Conservation (phyloP, 2,888 invertebrate species). For the Eristalis pertinax region DNA sequence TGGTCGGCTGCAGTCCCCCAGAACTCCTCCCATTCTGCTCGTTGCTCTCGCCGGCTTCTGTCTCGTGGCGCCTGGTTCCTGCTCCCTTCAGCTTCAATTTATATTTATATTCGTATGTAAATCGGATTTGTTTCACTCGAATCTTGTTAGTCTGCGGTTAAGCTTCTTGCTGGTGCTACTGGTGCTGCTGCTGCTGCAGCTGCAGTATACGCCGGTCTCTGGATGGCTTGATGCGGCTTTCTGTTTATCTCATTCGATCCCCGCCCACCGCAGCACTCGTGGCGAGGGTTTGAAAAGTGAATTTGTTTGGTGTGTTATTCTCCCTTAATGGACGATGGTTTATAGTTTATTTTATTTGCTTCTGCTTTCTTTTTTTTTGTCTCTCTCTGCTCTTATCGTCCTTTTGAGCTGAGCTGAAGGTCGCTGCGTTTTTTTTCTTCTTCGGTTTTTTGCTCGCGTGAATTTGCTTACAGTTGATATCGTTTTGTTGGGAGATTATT, state of each 20-base stretch:
- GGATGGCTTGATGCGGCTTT: conserved; percentile 46
- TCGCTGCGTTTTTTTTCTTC: background rate
- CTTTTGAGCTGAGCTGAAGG: background rate
- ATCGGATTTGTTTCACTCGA: conserved; percentile 78
- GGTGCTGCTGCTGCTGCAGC: background rate
- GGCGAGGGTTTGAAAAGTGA: conserved; percentile 41
- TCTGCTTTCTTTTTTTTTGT: too few species aligned
- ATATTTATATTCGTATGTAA: conserved; percentile 79
- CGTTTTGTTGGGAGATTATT: conserved; percentile 1
- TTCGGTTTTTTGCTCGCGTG: background rate
- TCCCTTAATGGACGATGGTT: conserved; percentile 39
- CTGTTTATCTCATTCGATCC: conserved; percentile 27
- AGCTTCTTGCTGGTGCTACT: conserved; percentile 52
- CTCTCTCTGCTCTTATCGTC: background rate
- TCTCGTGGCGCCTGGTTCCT: background rate
- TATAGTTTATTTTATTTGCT: conserved; percentile 15
- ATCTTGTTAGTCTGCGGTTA: conserved; percentile 71
- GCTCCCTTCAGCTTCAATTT: conserved; percentile 77
- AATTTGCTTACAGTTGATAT: background rate
- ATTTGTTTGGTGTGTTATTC: conserved; percentile 46
- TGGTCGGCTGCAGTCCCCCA: conserved; percentile 10
- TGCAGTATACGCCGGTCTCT: conserved; percentile 8
- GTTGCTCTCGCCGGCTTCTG: background rate
- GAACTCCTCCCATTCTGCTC: background rate
- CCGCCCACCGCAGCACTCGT: too few species aligned